Base-by-base conservation (phyloP, 2,888 invertebrate genomes). In the Epistrophella euchroma region DNA sequence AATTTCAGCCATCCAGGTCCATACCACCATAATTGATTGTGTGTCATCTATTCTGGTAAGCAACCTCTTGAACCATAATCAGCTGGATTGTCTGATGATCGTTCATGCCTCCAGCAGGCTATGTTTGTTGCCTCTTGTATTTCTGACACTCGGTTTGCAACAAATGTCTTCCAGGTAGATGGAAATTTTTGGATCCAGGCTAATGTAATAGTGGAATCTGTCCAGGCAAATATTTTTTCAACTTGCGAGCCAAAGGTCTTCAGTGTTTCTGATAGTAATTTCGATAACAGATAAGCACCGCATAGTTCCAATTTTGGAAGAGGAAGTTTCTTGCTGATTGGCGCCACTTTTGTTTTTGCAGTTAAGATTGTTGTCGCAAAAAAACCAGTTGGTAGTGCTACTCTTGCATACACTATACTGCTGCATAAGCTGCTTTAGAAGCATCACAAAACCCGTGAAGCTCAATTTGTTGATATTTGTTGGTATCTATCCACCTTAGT, bases 91-190 rank as follows among this genome's bases (percentile, higher is more conserved):
- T 35, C 58, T 2, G 58, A 28, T 56, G 56, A 17, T 56, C 25
- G 52, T 52, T 15, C 35, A 35, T 13, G 22, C 5, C 28, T 52
- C 52, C 25, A 52, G 52, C 7, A 13, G 13, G 2, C 28, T 52
- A 5, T 25, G 52, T 28, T 52, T 25, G 25, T 52, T 15, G 52
- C 28, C 13, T 52, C 87, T 74, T 90, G 89, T 17, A 91, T 90
- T 70, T 89, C 73, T 0, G 88, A 86, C 3, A 91, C 89, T 40
- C 90, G 71, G 79, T 91, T 91, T 2, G 89, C 89, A 81, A 89
- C 88, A 68, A 89, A 88, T 4, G 84, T 87, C 56, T 82, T 68
- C 60, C 60, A 82, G 4, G 35, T 35, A 35, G 35, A 35, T 35
- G 89, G 79, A 35, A 45, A 66, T 7, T 76, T 47, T 22, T 71